phyloP scores from a whole-genome alignment of 2,888 invertebrate genomes.

The Calameuta pallipes region DNA sequence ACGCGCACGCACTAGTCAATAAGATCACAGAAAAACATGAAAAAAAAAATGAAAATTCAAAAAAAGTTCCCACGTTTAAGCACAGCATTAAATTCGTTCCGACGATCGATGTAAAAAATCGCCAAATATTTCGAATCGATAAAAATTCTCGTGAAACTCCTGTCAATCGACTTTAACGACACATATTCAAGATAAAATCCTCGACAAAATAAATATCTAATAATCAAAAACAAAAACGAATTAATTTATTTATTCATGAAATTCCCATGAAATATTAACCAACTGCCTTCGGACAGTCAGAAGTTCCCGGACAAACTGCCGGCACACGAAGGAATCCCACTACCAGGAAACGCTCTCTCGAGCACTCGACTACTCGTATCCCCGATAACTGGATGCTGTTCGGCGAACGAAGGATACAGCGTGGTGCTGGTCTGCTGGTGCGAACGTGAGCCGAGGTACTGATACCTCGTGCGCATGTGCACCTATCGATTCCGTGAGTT shows the following conservation, averaged over 20 bases:
- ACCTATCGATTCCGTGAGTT: slow-evolving; percentile 59
- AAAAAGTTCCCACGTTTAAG: neutral
- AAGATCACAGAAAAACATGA: neutral
- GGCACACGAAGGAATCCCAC: neutral
- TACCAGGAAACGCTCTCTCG: neutral
- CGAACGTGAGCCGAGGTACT: neutral
- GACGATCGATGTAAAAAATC: neutral
- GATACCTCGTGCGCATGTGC: slow-evolving; percentile 55
- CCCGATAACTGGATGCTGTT: slow-evolving; percentile 60
- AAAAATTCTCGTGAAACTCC: neutral
- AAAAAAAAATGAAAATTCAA: neutral
- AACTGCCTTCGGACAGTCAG: neutral
- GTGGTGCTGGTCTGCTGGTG: slow-evolving; percentile 48
- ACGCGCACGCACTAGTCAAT: neutral
- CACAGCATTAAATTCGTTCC: neutral
- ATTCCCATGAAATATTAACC: neutral
- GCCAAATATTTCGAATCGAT: neutral
- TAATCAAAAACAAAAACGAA: neutral
- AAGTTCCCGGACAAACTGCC: neutral
- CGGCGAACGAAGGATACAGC: slow-evolving; percentile 57
- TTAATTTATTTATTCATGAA: neutral
- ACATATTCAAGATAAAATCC: too few relatives aligned
- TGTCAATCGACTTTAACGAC: too few relatives aligned
- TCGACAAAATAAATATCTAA: neutral
- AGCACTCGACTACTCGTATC: neutral